Percentiles rank a stretch among this genome's conserved stretches.
Conservation (phyloP, 2,888 invertebrate genomes). For the Dicyrtomina minuta region DNA sequence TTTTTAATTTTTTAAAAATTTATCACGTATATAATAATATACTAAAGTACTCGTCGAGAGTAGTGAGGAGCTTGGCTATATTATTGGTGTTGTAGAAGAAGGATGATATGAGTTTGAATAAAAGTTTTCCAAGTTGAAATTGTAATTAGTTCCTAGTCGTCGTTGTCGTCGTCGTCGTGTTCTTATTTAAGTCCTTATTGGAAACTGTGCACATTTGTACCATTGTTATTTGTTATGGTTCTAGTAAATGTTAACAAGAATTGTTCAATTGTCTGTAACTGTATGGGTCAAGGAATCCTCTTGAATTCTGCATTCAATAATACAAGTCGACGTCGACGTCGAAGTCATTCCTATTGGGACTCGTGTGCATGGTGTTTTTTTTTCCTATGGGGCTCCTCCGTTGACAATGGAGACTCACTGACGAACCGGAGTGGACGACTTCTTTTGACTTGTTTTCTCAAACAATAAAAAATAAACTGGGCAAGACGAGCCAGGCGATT, state of each 20-base stretch:
- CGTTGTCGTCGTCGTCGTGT: too few species aligned
- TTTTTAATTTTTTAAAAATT: too few species aligned
- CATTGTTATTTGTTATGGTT: constrained; percentile 33
- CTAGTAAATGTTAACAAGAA: constrained; percentile 29
- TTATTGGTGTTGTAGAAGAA: background rate
- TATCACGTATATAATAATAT: too few species aligned
- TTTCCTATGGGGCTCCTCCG: background rate
- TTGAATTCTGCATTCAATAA: constrained; percentile 10
- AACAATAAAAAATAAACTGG: constrained; percentile 19
- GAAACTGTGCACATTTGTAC: constrained; percentile 32
- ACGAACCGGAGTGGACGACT: constrained; percentile 25
- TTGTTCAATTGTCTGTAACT: constrained; percentile 29
- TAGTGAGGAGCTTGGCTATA: too few species aligned
- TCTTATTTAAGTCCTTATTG: constrained; percentile 11
- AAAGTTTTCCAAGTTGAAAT: background rate
- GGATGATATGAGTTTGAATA: constrained; percentile 2
- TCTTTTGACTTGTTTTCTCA: constrained; percentile 3
- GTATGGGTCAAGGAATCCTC: constrained; percentile 31
- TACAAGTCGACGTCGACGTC: too few species aligned
- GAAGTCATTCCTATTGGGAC: constrained; percentile 9
- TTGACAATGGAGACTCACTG: constrained; percentile 1
- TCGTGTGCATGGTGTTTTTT: background rate
- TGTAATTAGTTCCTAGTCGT: background rate
- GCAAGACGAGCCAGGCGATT: constrained; percentile 28
- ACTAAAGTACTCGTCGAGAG: too few species aligned